Conservation (phyloP, 2,797 vertebrate species). For the Urosaurus nigricauda region DNA sequence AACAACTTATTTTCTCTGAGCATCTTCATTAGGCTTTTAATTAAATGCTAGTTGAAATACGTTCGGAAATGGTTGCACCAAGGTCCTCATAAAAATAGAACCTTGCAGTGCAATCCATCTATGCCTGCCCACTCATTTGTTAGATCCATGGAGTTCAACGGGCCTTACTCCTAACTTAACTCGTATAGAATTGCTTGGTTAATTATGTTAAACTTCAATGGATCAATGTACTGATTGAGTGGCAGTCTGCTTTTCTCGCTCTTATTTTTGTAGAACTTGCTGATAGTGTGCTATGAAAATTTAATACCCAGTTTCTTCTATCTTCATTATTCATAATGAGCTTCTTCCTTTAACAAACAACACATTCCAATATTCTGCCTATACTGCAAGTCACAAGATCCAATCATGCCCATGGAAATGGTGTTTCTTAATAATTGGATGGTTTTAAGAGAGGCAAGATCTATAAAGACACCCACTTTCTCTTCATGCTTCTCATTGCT, state of each 20-base stretch:
- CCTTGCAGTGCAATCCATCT: neutral
- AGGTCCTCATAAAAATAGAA: conserved; percentile 38
- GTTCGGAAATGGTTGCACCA: conserved; percentile 7
- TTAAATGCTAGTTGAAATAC: neutral
- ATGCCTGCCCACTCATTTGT: neutral
- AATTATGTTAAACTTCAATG: conserved; percentile 43
- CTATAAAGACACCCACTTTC: conserved; percentile 42
- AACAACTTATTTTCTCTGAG: neutral
- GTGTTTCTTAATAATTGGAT: conserved; percentile 62
- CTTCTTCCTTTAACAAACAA: conserved; percentile 72
- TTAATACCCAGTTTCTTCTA: conserved; percentile 60
- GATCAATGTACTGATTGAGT: conserved; percentile 56
- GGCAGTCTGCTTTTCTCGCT: conserved; percentile 28
- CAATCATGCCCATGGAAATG: conserved; percentile 53
- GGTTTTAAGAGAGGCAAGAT: conserved; percentile 37
- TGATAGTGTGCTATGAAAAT: conserved; percentile 55
- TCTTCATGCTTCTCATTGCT: conserved; percentile 30
- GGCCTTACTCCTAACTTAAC: neutral
- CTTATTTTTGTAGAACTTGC: conserved; percentile 35
- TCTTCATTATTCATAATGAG: conserved; percentile 76
- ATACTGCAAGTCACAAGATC: conserved; percentile 61
- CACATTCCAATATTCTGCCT: conserved; percentile 57
- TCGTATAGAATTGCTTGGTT: neutral
- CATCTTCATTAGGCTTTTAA: conserved; percentile 11
- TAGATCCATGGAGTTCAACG: neutral